Percentiles rank a stretch among this genome's conserved stretches.
Conservation (phyloP, 2,113 vertebrate genomes). For the Meleagris gallopavo region DNA sequence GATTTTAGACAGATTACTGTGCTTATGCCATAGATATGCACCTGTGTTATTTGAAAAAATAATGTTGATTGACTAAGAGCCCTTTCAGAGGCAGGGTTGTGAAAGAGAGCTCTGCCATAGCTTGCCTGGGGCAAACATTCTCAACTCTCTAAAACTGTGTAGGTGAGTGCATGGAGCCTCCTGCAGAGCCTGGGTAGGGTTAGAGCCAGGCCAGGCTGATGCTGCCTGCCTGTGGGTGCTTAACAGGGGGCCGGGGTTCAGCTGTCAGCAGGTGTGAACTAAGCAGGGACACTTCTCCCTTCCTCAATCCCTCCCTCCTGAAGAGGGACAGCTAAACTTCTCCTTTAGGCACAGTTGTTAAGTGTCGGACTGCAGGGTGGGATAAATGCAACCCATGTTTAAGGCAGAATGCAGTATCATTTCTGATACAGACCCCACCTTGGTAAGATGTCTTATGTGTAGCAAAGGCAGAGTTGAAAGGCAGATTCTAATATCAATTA, state of each 20-base stretch:
- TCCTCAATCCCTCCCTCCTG: not conserved
- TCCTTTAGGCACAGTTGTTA: not conserved
- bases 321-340: not conserved
- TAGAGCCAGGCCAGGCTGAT: rapidly evolving
- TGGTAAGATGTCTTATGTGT: not conserved
- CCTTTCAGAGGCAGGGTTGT: not conserved
- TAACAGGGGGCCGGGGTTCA: not conserved
- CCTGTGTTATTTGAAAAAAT: not conserved
- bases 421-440: not conserved
- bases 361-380: not conserved
- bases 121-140: not conserved
- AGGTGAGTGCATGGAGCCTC: not conserved
- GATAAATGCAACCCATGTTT: not conserved
- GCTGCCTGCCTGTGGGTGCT: not conserved
- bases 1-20: not conserved
- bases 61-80: not conserved
- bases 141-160: not conserved
- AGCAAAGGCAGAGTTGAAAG: not conserved
- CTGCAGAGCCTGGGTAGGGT: not conserved
- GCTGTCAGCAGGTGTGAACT: not conserved
- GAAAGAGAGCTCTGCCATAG: not conserved
- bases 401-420: not conserved
- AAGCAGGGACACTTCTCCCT: no score
- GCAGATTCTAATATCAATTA: not conserved
- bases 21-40: not conserved